Evolutionary conservation across 1,140 invertebrate genomes (phyloP).

Genomic region (Portunus trituberculatus): DNA sequence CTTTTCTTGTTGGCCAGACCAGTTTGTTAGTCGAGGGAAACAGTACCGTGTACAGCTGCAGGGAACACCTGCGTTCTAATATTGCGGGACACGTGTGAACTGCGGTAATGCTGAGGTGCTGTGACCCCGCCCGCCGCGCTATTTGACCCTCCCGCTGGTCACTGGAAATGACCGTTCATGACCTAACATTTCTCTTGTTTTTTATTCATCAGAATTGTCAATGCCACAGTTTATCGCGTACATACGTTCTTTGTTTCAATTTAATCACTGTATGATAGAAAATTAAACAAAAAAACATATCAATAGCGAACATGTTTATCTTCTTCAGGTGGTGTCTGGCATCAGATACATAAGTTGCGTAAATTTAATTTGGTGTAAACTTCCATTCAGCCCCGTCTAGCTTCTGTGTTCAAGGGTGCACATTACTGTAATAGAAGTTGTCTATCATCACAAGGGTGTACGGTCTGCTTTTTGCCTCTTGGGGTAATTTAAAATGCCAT

Average conservation of each 20-base stretch:
- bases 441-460: background rate
- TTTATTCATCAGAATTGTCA: background rate
- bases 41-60: background rate
- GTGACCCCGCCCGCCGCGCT: background rate
- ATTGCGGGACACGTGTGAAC: conserved; percentile 15
- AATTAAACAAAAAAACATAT: background rate
- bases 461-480: background rate
- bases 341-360: background rate
- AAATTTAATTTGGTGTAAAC: conserved; percentile 24
- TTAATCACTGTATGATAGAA: background rate
- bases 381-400: background rate
- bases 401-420: background rate
- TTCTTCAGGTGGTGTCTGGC: background rate
- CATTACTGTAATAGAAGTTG: background rate
- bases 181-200: background rate
- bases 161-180: background rate
- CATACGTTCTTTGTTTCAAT: background rate
- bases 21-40: background rate
- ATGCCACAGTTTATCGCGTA: background rate
- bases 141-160: background rate
- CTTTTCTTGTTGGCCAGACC: background rate
- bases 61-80: conserved; percentile 21
- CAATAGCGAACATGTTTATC: background rate
- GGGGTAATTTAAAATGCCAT: background rate
- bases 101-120: background rate